phyloP scores from a whole-genome alignment of 2,113 vertebrate genomes.

The Mus pahari region DNA sequence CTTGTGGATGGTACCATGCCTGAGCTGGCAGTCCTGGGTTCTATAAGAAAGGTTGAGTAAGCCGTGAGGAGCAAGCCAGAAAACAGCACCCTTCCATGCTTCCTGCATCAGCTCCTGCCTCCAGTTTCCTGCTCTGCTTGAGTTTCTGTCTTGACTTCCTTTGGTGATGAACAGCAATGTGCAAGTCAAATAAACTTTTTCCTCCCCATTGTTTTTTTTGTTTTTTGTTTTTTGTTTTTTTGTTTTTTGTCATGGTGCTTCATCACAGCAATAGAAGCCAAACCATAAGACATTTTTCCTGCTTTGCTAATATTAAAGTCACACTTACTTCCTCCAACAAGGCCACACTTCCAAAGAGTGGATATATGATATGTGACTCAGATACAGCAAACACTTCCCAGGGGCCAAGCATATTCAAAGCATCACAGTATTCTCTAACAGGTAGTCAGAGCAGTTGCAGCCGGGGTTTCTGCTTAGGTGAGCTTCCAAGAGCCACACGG shows the following conservation, averaged over 20 bases:
- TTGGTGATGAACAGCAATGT: background rate
- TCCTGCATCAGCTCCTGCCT: background rate
- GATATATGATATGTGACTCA: too few species aligned
- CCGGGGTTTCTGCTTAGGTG: background rate
- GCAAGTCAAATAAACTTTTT: background rate
- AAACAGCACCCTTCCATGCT: background rate
- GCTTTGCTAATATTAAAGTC: too few species aligned
- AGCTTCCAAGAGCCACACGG: background rate
- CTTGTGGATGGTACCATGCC: background rate
- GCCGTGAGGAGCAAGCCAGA: background rate
- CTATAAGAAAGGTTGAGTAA: background rate
- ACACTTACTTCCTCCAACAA: too few species aligned
- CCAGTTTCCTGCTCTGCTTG: background rate
- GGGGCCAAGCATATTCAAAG: too few species aligned
- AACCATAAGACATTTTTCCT: too few species aligned
- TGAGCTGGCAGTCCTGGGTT: background rate
- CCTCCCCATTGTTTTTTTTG: too few species aligned
- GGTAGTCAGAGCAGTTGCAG: background rate
- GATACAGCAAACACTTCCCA: too few species aligned
- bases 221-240: background rate
- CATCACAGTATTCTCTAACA: background rate
- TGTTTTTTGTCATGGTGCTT: background rate
- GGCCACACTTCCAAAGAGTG: too few species aligned
- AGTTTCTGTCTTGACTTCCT: background rate
- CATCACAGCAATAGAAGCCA: background rate